Base-by-base conservation (phyloP, 1,140 invertebrate genomes). In the Lordiphosa stackelbergi region DNA sequence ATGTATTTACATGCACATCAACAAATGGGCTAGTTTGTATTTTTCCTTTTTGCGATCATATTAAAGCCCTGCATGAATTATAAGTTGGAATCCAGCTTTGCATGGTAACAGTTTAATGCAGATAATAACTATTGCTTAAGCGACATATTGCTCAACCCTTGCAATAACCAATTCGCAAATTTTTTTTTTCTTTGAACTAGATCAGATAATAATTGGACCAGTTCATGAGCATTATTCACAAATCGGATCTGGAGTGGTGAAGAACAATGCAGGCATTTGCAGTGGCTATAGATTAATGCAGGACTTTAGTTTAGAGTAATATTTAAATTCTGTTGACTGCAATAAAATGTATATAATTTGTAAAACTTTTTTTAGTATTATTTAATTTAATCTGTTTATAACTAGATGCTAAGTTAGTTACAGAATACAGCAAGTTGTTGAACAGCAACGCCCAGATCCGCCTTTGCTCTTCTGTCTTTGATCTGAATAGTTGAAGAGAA, bases 381-480 rank as follows among this genome's bases (percentile, higher is more conserved):
- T 65, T 65, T 65, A 48, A 36, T 54, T 65, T 65, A 65, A 64
- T 43, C 46, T 47, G 53, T 64, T 55, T 38, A 53, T 43, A 45
- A 45, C 43, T 54, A 37, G 34, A 56, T 48, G 64, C 46, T 54
- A 54, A 64, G 54, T 65, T 65, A 65, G 62, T 94, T 96, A 96
- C 92, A 96, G 92, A 91, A 97, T 96, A 90, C 93, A 94, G 91
- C 95, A 97, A 57, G 94, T 95, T 66, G 94, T 92, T 71, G 94
- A 95, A 91, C 95, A 97, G 91, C 95, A 96, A 91, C 94, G 95
- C 90, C 94, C 95, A 60, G 94, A 94, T 61, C 95, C 95, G 64
- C 95, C 94, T 93, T 97, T 97, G 90, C 95, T 96, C 88, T 97
- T 97, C 90, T 96, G 95, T 90, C 95, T 92, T 92, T 96, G 95